Evolutionary conservation across 2,797 vertebrate genomes (phyloP).

Genomic region (Siniperca obscura): DNA sequence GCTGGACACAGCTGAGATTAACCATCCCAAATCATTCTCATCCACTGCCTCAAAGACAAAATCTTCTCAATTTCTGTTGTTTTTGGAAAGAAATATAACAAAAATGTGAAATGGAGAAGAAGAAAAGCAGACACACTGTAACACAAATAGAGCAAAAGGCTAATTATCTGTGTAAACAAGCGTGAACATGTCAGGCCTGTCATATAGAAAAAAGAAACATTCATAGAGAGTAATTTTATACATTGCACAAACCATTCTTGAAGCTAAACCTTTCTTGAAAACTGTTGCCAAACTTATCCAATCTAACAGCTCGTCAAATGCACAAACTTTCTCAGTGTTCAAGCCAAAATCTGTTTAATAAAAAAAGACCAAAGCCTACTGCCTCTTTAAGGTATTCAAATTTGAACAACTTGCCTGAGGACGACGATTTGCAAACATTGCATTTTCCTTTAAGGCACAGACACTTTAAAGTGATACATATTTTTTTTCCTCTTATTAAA

Average conservation of each 20-base stretch:
- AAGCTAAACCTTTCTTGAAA: background rate
- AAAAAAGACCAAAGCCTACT: background rate
- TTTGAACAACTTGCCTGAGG: constrained; percentile 6
- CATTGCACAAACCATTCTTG: background rate
- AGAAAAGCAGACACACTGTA: background rate
- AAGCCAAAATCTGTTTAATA: background rate
- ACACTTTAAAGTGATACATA: background rate
- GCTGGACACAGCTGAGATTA: constrained; percentile 46
- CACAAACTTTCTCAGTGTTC: background rate
- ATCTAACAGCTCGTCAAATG: background rate
- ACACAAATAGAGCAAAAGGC: background rate
- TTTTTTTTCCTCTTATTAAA: background rate
- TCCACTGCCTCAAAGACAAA: background rate
- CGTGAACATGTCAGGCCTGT: constrained; percentile 14
- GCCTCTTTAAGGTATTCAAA: background rate
- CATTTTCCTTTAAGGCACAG: background rate
- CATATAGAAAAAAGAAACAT: background rate
- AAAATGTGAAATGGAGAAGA: background rate
- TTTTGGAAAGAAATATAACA: background rate
- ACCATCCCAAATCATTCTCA: constrained; percentile 23
- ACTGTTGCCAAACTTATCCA: background rate
- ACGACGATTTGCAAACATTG: background rate
- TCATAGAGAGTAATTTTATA: background rate
- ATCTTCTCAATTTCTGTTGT: background rate
- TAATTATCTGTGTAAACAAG: constrained; percentile 24